Evolutionary conservation across 2,888 invertebrate species (phyloP).

Genomic region (Epicampocera succincta): DNA sequence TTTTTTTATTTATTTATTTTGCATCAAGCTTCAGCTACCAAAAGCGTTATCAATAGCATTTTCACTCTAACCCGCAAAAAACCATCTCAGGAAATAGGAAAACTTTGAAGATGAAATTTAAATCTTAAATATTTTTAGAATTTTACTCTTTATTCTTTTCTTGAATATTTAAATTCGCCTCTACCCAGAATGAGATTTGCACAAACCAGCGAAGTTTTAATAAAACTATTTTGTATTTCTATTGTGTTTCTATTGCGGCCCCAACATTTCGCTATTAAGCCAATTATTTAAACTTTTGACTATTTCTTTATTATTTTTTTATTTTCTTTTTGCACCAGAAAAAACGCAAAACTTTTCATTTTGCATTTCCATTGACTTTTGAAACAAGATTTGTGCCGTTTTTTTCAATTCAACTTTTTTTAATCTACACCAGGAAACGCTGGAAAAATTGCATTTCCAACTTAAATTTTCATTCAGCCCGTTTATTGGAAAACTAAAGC

Average conservation of each 20-base stretch:
- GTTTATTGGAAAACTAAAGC: not conserved
- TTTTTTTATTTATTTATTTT: too few relatives aligned
- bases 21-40: too few relatives aligned
- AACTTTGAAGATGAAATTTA: too few relatives aligned
- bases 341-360: not conserved
- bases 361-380: conserved; percentile 27
- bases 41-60: too few relatives aligned
- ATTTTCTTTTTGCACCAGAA: not conserved
- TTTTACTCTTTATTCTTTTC: too few relatives aligned
- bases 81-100: too few relatives aligned
- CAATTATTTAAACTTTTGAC: conserved; percentile 13
- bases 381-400: conserved; percentile 20
- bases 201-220: not conserved
- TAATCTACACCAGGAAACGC: not conserved
- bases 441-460: conserved; percentile 15
- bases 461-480: not conserved
- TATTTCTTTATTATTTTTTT: not conserved
- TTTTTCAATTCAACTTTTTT: conserved; percentile 10
- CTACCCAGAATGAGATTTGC: not conserved
- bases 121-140: too few relatives aligned
- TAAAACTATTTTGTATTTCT: conserved; percentile 4
- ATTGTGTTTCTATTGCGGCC: not conserved
- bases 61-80: too few relatives aligned
- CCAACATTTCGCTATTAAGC: conserved; percentile 6
- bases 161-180: not conserved